Evolutionary conservation across 2,888 invertebrate genomes (phyloP), one percentile per base, ranked within the genome.

Genomic region (Operophtera brumata): DNA sequence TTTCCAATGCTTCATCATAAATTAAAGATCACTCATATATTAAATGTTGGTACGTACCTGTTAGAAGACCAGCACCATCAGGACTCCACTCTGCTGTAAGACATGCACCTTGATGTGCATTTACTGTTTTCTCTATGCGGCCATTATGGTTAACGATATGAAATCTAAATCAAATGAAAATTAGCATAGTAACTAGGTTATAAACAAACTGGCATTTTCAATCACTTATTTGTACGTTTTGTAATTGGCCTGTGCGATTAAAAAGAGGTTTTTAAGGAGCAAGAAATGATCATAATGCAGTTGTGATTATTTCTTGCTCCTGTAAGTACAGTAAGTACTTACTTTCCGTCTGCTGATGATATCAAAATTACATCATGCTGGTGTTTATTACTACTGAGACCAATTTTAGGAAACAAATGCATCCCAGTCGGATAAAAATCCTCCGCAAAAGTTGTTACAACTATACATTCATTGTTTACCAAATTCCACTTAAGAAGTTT

Each of bases 51-150:
- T 20, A 95, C 96, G 6, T 35, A 95, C 96, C 95, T 73, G 97
- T 98, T 10, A 98, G 90, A 41, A 99, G 91, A n/a, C 98, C 96
- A 26, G 97, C 95, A 2, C 98, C 99, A 85, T 99, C 99, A 48
- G 94, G 94, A 81, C 97, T 97, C 99, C 99, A 99, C 71, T 95
- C 93, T 0, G 96, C 96, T 45, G 94, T 92, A 14, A 98, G 91
- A 54, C 97, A 95, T 9, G 99, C 98, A 1, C 97, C 94, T 76
- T 94, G 94, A 77, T 99, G 99, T 12, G 97, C 99, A 37, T 96
- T 95, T 0, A 99, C 95, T 61, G 93, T 95, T 78, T 98, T 96
- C 80, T 99, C 99, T 52, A 98, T 94, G 26, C 98, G 92, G 0
- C 98, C 99, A 69, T 93, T 95, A 75, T 95, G 94, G 70, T 95